Base-by-base conservation (phyloP, 1,140 invertebrate genomes). In the Stegodyphus mimosarum region DNA sequence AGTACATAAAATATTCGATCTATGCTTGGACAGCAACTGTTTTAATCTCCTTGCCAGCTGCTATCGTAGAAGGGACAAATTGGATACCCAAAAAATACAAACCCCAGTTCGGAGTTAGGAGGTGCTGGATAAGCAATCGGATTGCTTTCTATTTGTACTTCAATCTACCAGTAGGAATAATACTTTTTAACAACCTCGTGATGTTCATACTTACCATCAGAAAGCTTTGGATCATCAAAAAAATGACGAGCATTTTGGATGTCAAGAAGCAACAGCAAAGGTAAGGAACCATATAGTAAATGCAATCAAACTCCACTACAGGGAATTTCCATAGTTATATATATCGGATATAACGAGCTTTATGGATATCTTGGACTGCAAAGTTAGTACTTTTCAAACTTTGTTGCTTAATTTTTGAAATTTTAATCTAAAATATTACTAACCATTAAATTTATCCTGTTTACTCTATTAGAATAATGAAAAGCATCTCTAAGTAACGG, bases 191-290 rank as follows among this genome's bases (percentile, higher is more conserved):
- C 15, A 93, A 94, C 81, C 89, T 92, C 85, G 78, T 92, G 0
- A 90, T 94, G 60, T 93, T 93, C 88, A 63, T 91, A 4, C 87
- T 93, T 85, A 93, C 92, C 0, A 91, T 90, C 0, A 88, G 81
- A 33, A 88, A 88, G 48, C 88, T 91, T 63, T 78, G 88, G 33
- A 73, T 87, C 73, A 86, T 90, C 17, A 88, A 88, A 76, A 83
- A 88, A 72, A 89, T 51, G 87, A 89, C 90, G 9, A 73, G 53
- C 0, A 83, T 77, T n/a, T 51, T 87, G 0, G 51, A 87, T 6
- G 52, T 83, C 5, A 77, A 78, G 49, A 70, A 87, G 15, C 64
- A 87, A 6, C 53, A 78, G 52, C 11, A 87, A 49, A 87, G 86
- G 86, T 87, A 73, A 67, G 75, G n/a, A 18, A 33, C 33, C 33